Evolutionary conservation across 1,140 invertebrate genomes (phyloP).

Genomic region (Caenorhabditis latens): DNA sequence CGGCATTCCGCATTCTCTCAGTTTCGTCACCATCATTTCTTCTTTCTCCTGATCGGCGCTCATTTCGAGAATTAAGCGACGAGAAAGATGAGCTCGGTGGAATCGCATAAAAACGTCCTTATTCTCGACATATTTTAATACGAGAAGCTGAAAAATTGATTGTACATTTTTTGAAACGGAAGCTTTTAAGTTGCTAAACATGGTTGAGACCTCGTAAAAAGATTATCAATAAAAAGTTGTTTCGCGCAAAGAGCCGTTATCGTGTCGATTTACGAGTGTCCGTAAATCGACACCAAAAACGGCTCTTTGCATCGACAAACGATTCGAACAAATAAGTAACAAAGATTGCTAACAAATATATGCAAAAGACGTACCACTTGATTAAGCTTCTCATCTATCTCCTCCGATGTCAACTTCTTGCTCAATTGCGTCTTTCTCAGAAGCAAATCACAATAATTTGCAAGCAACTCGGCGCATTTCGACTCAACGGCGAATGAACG

Average conservation of each 20-base stretch:
- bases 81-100: conserved; percentile 90
- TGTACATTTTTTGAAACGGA: background rate
- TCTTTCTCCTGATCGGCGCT: conserved; percentile 99
- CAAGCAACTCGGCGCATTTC: conserved; percentile 96
- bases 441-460: conserved; percentile 99
- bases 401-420: conserved; percentile 95
- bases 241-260: too few relatives aligned
- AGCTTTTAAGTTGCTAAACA: too few relatives aligned
- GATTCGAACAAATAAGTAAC: too few relatives aligned
- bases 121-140: conserved; percentile 98
- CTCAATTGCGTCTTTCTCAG: conserved; percentile 94
- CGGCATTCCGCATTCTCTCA: conserved; percentile 89
- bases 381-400: conserved; percentile 92
- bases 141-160: conserved; percentile 83
- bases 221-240: too few relatives aligned
- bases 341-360: too few relatives aligned
- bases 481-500: conserved; percentile 82
- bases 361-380: conserved; percentile 85
- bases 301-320: too few relatives aligned
- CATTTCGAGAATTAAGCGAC: conserved; percentile 92
- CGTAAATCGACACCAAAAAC: too few relatives aligned
- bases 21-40: conserved; percentile 92
- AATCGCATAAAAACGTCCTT: conserved; percentile 99
- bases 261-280: too few relatives aligned
- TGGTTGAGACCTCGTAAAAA: too few relatives aligned